Conservation (phyloP, 1,140 invertebrate genomes). For the Orchesella cincta region DNA sequence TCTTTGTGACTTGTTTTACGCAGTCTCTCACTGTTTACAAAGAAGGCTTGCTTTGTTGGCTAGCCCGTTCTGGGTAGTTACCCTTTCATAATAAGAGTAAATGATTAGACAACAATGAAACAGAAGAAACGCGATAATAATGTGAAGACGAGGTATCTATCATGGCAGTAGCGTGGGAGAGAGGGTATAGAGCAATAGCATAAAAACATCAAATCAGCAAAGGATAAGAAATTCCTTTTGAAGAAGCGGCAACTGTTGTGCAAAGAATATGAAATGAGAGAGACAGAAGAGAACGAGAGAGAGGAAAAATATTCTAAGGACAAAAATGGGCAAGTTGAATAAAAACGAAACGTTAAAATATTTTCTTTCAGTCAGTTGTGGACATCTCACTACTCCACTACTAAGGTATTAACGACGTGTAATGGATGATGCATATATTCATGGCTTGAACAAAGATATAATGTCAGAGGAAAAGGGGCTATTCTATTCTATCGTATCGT, state of each 20-base stretch:
- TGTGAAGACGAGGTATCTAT: background rate
- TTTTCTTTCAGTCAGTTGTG: background rate
- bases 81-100: background rate
- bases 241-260: background rate
- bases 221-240: too few species aligned
- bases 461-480: background rate
- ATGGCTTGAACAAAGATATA: background rate
- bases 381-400: background rate
- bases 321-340: slow-evolving; percentile 9
- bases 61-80: slow-evolving; percentile 21
- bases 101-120: background rate
- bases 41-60: background rate
- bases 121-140: background rate
- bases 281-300: background rate
- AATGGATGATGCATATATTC: background rate
- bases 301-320: too few species aligned
- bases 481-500: too few species aligned
- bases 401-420: background rate
- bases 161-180: background rate
- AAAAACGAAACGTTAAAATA: slow-evolving; percentile 1
- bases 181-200: background rate
- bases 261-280: background rate
- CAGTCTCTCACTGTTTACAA: too few species aligned
- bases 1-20: too few species aligned
- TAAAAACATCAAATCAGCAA: too few species aligned